Conservation (phyloP, 2,797 vertebrate genomes). For the Pogoniulus pusillus region DNA sequence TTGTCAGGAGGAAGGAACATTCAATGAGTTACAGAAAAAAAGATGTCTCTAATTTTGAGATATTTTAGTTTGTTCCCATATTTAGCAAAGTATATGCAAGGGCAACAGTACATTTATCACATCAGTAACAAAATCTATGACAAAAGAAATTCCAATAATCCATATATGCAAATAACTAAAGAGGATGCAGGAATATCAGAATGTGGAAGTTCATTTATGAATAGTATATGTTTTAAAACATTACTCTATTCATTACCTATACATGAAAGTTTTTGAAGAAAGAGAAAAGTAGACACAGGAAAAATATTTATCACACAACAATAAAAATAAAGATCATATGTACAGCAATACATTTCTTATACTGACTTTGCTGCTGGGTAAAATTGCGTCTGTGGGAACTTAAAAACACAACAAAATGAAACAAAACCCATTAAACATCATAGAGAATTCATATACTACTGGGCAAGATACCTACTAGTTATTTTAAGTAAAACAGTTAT, state of each 20-base stretch:
- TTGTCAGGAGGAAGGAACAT: neutral
- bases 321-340: too few relatives aligned
- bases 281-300: neutral
- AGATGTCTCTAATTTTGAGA: neutral
- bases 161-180: neutral
- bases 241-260: neutral
- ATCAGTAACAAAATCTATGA: neutral
- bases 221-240: neutral
- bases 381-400: neutral
- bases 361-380: neutral
- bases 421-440: neutral
- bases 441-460: neutral
- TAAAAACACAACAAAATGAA: neutral
- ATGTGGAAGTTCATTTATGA: neutral
- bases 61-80: neutral
- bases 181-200: neutral
- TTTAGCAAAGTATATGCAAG: neutral
- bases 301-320: neutral
- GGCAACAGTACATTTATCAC: neutral
- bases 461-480: neutral
- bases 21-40: conserved; percentile 16
- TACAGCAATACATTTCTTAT: neutral
- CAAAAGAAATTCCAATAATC: neutral
- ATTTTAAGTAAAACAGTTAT: neutral
- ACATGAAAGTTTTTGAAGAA: neutral